These are phyloP conservation scores for Astreopora myriophthalma DNA, from an alignment of 64 coral and sea anemone species.

Conservation along the genomic window DNA sequence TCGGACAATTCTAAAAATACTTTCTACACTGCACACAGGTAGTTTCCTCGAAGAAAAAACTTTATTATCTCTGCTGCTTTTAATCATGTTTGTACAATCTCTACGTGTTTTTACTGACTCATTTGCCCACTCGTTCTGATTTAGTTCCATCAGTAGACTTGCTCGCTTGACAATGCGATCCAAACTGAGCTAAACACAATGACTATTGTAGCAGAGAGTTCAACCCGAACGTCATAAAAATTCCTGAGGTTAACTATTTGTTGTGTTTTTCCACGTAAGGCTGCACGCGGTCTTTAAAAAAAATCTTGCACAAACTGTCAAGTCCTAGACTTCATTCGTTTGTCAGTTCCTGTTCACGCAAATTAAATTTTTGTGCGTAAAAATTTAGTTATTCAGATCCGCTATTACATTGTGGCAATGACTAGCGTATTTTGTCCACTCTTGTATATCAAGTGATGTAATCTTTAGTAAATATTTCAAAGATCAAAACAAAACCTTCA, in stretches of 20 bases:
- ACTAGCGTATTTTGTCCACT: not conserved
- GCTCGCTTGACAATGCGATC: too few relatives aligned
- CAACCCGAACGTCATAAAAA: constrained; percentile 20
- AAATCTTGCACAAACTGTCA: constrained; percentile 44
- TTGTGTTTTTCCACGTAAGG: constrained; percentile 22
- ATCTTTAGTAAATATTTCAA: not conserved
- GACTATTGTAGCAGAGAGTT: not conserved
- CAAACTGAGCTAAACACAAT: not conserved
- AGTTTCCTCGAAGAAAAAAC: not conserved
- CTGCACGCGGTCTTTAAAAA: not conserved
- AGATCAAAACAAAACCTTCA: not conserved
- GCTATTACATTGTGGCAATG: not conserved
- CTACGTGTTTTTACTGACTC: too few relatives aligned
- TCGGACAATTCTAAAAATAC: not conserved
- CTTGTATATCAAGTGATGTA: not conserved
- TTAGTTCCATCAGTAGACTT: too few relatives aligned
- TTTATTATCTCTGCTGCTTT: not conserved
- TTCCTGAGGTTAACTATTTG: constrained; percentile 17
- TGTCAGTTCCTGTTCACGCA: constrained; percentile 5
- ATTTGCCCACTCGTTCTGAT: too few relatives aligned
- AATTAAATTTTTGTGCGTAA: not conserved
- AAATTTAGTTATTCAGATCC: too few relatives aligned
- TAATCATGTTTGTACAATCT: not conserved
- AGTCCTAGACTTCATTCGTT: not conserved
- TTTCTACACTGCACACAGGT: not conserved